A percentile compares a stretch with the other conserved stretches of the same genome.
phyloP scores from a whole-genome alignment of 2,888 invertebrate species.

The Drosophila paucipuncta region DNA sequence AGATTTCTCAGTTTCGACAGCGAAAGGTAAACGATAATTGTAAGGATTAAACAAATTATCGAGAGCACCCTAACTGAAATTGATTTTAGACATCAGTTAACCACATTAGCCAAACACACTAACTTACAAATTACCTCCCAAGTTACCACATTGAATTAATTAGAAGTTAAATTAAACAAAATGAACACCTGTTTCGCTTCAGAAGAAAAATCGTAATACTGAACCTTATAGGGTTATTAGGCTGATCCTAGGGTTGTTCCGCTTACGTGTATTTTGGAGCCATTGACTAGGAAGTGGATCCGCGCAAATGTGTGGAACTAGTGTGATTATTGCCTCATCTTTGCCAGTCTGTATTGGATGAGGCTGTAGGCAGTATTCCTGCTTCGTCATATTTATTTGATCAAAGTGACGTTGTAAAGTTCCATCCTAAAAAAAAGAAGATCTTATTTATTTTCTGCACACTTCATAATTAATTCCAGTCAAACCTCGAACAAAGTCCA shows the following conservation, averaged over 20 bases:
- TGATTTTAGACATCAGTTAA: background rate
- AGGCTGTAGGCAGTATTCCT: slow-evolving; percentile 50
- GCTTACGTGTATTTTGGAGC: slow-evolving; percentile 3
- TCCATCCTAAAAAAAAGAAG: slow-evolving; percentile 33
- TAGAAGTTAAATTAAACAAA: too few relatives aligned
- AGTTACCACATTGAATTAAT: background rate
- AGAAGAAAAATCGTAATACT: too few relatives aligned
- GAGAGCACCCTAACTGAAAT: slow-evolving; percentile 89
- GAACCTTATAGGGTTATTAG: too few relatives aligned
- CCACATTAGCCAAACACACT: background rate
- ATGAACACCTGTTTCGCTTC: too few relatives aligned
- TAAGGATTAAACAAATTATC: slow-evolving; percentile 89
- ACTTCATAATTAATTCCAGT: too few relatives aligned
- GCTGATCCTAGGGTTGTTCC: background rate
- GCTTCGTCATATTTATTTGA: slow-evolving; percentile 3
- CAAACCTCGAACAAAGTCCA: slow-evolving; percentile 53
- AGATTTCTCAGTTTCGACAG: slow-evolving; percentile 28
- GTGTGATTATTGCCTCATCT: background rate
- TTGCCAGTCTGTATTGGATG: background rate
- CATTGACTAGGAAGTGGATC: background rate
- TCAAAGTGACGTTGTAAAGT: slow-evolving; percentile 3
- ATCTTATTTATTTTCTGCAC: background rate
- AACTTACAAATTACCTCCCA: background rate
- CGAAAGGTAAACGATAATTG: slow-evolving; percentile 85
- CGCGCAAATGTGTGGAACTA: slow-evolving; percentile 38